Base-by-base conservation (phyloP, 2,797 vertebrate species). In the Dallia pectoralis region DNA sequence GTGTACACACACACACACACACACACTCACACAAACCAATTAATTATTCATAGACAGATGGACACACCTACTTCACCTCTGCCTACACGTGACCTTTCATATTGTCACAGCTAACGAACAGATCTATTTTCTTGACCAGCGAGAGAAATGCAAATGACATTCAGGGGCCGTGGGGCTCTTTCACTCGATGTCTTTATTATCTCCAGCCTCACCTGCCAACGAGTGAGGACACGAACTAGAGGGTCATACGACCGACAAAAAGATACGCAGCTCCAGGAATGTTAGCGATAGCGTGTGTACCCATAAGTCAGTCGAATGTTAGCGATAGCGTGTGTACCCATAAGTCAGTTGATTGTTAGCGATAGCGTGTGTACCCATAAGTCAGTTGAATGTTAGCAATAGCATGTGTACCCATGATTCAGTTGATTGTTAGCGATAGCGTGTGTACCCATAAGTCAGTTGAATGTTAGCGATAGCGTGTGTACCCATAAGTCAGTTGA, bases 381-480 rank as follows among this genome's bases (percentile, higher is more conserved):
- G 74, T 80, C 86, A 82, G 79, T 81, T 75, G 85, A 87, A 90
- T 91, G 81, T 85, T n/a, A n/a, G n/a, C n/a, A n/a, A n/a, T n/a
- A n/a, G n/a, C n/a, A n/a, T n/a, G n/a, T 78, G 82, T 47, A 85
- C 80, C 47, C 75, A 61, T 74, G 82, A 75, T 74, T 80, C 86
- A 82, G 79, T 81, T 75, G 85, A 87, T 89, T 91, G 81, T 85
- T n/a, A n/a, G n/a, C n/a, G n/a, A n/a, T n/a, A n/a, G n/a, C n/a
- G n/a, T n/a, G n/a, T 78, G 82, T 47, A 85, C 80, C 47, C 75
- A 61, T 74, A 82, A 75, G 74, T 80, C 86, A 82, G 79, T 81
- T 75, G 85, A 87, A 90, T 91, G 81, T 85, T 86, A 87, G 86
- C 81, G 84, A 86, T 87, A 88, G 88, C 80, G 80, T 83, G 82